Conservation (phyloP, 1,140 invertebrate genomes). For the Drosophila lacteicornis region DNA sequence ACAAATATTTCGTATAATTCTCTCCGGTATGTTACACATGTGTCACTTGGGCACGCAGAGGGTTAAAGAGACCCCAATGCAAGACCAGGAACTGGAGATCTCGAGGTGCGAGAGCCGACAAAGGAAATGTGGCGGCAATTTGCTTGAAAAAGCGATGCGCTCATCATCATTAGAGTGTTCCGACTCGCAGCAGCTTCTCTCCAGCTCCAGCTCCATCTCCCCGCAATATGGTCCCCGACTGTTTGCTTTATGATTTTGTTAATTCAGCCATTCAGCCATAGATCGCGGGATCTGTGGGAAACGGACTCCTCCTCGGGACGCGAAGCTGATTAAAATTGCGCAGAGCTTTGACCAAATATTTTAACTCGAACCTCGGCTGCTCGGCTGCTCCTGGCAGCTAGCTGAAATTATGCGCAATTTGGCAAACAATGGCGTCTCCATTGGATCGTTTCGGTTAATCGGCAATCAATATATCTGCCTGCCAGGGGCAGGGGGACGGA, state of each 20-base stretch:
- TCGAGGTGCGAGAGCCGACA: conserved; percentile 78
- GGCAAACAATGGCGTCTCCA: conserved; percentile 66
- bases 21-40: conserved; percentile 37
- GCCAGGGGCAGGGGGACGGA: not conserved
- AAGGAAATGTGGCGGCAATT: conserved; percentile 81
- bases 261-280: conserved; percentile 64
- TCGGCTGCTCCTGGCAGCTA: conserved; percentile 16
- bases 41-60: conserved; percentile 33
- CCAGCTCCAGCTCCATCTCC: not conserved
- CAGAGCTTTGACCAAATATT: conserved; percentile 55
- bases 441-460: conserved; percentile 71
- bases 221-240: conserved; percentile 50
- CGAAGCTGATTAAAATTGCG: conserved; percentile 63
- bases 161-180: conserved; percentile 79
- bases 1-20: conserved; percentile 27
- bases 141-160: conserved; percentile 78
- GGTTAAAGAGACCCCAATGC: conserved; percentile 31
- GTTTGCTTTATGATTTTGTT: conserved; percentile 82
- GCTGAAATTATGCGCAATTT: conserved; percentile 77
- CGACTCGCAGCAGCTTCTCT: conserved; percentile 11
- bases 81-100: conserved; percentile 56
- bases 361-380: not conserved
- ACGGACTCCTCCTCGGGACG: conserved; percentile 25
- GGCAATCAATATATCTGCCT: conserved; percentile 72
- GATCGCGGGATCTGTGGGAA: conserved; percentile 59